phyloP scores from a whole-genome alignment of 1,140 invertebrate species.

The Drosophila biarmipes region DNA sequence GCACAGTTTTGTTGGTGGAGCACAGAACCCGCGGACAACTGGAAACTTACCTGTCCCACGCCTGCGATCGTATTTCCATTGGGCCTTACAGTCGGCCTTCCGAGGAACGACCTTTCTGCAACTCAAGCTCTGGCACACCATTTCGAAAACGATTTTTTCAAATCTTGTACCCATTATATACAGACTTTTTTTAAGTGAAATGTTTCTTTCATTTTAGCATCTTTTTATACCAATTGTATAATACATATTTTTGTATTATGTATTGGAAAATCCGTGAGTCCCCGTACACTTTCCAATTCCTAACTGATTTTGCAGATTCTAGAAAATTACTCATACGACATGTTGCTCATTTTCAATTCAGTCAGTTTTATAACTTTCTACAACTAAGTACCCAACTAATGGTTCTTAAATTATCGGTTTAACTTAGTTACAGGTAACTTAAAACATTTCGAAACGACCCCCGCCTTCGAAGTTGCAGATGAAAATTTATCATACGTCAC shows the following conservation, averaged over 20 bases:
- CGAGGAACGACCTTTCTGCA: no score
- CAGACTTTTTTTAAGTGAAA: not conserved
- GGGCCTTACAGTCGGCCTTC: not conserved
- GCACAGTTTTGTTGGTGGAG: slow-evolving; percentile 6
- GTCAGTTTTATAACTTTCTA: not conserved
- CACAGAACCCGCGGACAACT: slow-evolving; percentile 2
- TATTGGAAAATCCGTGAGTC: no score
- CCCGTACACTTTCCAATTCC: not conserved
- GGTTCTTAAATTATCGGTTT: no score
- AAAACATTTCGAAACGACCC: not conserved
- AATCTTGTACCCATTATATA: not conserved
- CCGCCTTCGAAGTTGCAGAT: not conserved
- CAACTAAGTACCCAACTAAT: not conserved
- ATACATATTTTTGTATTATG: no score
- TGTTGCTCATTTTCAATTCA: no score
- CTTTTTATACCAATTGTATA: no score
- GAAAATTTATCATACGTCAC: slow-evolving; percentile 13
- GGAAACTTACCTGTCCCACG: not conserved
- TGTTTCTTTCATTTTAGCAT: no score
- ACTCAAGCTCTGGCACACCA: not conserved
- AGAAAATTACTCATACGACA: slow-evolving; percentile 4
- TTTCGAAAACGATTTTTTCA: not conserved
- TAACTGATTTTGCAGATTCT: not conserved
- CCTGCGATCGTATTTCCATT: slow-evolving; percentile 5
- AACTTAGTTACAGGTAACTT: not conserved